Evolutionary conservation across 35 echinoderm and acorn worm species (phyloP), one percentile per base, ranked within the genome.

Genomic region (Strongylocentrotus purpuratus): DNA sequence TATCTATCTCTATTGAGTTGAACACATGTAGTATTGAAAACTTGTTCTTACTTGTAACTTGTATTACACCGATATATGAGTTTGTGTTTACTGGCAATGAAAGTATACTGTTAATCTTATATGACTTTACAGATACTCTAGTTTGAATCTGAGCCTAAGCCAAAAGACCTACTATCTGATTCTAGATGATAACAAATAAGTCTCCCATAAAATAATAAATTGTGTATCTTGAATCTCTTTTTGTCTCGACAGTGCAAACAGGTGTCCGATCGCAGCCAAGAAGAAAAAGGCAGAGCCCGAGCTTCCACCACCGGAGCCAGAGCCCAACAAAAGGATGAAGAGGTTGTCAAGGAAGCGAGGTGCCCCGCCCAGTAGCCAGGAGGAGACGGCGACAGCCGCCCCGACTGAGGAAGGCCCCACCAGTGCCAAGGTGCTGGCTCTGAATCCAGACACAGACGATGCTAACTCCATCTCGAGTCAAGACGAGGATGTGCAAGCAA

Each of bases 401-500:
- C 86, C 94, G 15, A 55, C 61, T 11, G 95, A 92, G 70, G 86
- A 93, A 2, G 90, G 90, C 20, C 52, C 33, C 4, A 88, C 95
- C 20, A 90, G 31, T 11, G 61, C 95, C 18, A 95, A 91, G 87
- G 58, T 58, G 46, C 25, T 41, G 48, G 46, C 91, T 48, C 32
- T 48, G 41, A 90, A 88, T 31, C 46, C 78, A 28, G 98, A 99
- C 90, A 96, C 92, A 20, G 98, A 99, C 33, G 98, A 99, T 48
- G 94, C 95, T 32, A 97, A 96, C 94, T 99, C 98, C 11, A 95
- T 97, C 60, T 99, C 98, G 4, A 97, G 95, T 45, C 97, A 97
- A 45, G 97, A 99, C 31, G 98, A 99, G 15, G 98, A 99, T 70
- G 95, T 95, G 33, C 98, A 99, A 94, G 95, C 96, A 25, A 99